Conservation (phyloP, 2,888 invertebrate species). For the Oegoconia quadripuncta region DNA sequence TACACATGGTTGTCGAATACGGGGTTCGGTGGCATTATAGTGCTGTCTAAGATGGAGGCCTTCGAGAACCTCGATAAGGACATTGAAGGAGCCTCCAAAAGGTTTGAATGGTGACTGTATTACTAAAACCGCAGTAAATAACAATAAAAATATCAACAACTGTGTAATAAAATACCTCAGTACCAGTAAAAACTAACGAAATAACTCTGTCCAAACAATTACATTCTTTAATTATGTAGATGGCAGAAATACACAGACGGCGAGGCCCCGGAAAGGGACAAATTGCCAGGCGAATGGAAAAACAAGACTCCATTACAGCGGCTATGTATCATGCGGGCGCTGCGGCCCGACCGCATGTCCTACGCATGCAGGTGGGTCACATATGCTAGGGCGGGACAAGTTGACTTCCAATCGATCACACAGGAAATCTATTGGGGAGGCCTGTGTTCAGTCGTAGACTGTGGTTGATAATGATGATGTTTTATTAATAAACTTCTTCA, state of each 20-base stretch:
- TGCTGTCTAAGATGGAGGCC: conserved; percentile 86
- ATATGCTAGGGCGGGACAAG: too few species aligned
- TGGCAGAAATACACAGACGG: conserved; percentile 97
- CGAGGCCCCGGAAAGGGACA: conserved; percentile 95
- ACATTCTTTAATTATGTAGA: conserved; percentile 61
- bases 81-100: conserved; percentile 92
- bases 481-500: too few species aligned
- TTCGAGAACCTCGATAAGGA: conserved; percentile 93
- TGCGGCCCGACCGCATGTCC: conserved; percentile 96
- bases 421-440: too few species aligned
- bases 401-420: background rate
- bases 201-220: too few species aligned
- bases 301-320: conserved; percentile 90
- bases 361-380: conserved; percentile 89
- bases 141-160: too few species aligned
- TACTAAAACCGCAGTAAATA: too few species aligned
- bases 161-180: too few species aligned
- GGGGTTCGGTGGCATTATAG: conserved; percentile 91
- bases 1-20: conserved; percentile 89
- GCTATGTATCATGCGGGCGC: conserved; percentile 94
- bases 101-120: conserved; percentile 40
- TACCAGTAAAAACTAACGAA: too few species aligned
- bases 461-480: too few species aligned
- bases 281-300: conserved; percentile 98
- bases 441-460: too few species aligned